Evolutionary conservation across 2,888 invertebrate genomes (phyloP).

Genomic region (Cyclophora punctaria): DNA sequence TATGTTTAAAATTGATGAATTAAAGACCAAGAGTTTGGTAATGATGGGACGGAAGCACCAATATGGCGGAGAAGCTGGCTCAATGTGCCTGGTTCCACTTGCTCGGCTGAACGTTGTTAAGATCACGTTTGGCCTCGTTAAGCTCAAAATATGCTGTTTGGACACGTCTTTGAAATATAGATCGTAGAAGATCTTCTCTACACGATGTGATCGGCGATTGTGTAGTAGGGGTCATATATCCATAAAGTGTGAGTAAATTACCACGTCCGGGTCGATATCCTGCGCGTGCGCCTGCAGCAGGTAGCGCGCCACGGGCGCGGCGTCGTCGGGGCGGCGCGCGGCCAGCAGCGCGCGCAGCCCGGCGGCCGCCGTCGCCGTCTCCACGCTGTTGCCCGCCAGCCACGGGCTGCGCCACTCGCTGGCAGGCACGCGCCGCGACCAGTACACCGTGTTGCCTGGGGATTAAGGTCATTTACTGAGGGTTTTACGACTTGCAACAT

Average conservation of each 20-base stretch:
- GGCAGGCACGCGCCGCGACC: conserved; percentile 50
- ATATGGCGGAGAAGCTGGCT: too few species aligned
- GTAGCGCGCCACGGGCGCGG: conserved; percentile 53
- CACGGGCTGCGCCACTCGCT: conserved; percentile 62
- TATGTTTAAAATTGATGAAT: too few species aligned
- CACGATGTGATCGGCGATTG: neutral
- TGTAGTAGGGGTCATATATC: too few species aligned
- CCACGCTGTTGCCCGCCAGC: conserved; percentile 52
- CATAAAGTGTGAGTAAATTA: conserved; percentile 16
- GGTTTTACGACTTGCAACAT: too few species aligned
- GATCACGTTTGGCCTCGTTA: too few species aligned
- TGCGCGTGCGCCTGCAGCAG: conserved; percentile 43
- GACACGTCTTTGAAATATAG: neutral
- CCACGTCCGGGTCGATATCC: conserved; percentile 60
- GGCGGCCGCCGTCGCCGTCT: conserved; percentile 91
- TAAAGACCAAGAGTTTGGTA: too few species aligned
- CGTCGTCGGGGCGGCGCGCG: conserved; percentile 44
- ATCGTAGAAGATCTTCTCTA: neutral
- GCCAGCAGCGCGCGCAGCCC: conserved; percentile 82
- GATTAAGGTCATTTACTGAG: too few species aligned
- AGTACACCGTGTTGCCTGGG: conserved; percentile 52
- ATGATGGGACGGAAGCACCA: too few species aligned
- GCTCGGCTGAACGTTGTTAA: too few species aligned
- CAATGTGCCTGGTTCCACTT: too few species aligned
- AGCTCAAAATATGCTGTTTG: too few species aligned